phyloP scores from a whole-genome alignment of 1,140 invertebrate species.

The Hesperophylax magnus region DNA sequence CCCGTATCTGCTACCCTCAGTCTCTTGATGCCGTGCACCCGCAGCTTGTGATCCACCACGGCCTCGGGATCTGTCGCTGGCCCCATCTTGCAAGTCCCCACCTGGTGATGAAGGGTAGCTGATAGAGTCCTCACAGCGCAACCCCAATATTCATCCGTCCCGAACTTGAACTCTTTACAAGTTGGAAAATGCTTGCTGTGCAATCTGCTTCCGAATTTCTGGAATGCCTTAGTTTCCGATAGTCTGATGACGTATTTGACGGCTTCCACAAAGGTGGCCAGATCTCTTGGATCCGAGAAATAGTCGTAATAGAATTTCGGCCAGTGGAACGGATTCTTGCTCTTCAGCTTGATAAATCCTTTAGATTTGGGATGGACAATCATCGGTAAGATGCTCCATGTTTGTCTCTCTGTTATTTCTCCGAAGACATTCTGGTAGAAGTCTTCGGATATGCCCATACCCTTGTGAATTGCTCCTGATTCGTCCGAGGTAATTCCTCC shows the following conservation, averaged over 20 bases:
- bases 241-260: conserved; percentile 62
- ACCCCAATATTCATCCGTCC: conserved; percentile 70
- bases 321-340: conserved; percentile 80
- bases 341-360: conserved; percentile 77
- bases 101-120: conserved; percentile 70
- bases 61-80: conserved; percentile 67
- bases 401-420: conserved; percentile 65
- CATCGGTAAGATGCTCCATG: conserved; percentile 62
- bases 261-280: conserved; percentile 63
- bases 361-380: conserved; percentile 82
- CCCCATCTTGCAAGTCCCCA: conserved; percentile 78
- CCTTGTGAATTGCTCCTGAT: conserved; percentile 72
- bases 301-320: conserved; percentile 55
- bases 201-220: conserved; percentile 64
- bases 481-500: conserved; percentile 75
- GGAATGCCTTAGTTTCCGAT: conserved; percentile 58
- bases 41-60: conserved; percentile 73
- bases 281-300: conserved; percentile 59
- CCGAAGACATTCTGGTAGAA: conserved; percentile 73
- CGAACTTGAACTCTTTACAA: conserved; percentile 64
- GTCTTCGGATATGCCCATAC: conserved; percentile 72
- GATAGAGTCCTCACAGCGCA: conserved; percentile 66
- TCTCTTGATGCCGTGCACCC: conserved; percentile 66
- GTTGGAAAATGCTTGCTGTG: conserved; percentile 66
- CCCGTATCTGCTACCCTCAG: conserved; percentile 66